Percentiles rank a stretch among this genome's conserved stretches.
phyloP scores from a whole-genome alignment of 2,797 vertebrate species.

The Cryptoblepharus egeriae region DNA sequence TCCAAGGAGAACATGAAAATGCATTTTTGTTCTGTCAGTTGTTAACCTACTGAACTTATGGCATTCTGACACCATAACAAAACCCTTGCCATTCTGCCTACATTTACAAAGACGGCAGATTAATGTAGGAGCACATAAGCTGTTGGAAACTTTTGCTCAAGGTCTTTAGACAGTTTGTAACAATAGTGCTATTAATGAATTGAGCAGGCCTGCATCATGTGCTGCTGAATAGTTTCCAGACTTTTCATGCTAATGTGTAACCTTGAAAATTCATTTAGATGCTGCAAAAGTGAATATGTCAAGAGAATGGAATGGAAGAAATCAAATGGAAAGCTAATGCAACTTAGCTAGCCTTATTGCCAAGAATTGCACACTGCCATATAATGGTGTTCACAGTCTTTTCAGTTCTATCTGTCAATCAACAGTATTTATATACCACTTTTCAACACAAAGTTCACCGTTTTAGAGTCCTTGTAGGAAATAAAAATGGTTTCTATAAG shows the following conservation, averaged over 20 bases:
- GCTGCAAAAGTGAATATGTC: conserved; percentile 18
- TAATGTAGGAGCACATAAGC: conserved; percentile 12
- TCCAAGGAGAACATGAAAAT: conserved; percentile 12
- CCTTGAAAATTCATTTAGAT: conserved; percentile 37
- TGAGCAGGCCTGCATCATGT: conserved; percentile 26
- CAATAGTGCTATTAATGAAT: conserved; percentile 26
- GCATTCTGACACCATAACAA: conserved; percentile 4
- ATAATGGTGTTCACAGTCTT: conserved; percentile 17
- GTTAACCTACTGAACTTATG: conserved; percentile 18
- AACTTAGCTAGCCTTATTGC: conserved; percentile 45
- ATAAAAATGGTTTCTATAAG: conserved; percentile 34
- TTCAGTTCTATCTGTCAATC: no score
- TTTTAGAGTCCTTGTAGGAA: conserved; percentile 41
- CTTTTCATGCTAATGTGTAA: conserved; percentile 21
- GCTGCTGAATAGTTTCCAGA: conserved; percentile 7
- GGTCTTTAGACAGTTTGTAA: background rate
- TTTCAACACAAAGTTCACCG: no score
- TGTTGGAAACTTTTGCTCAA: conserved; percentile 30
- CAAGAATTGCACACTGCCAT: conserved; percentile 55
- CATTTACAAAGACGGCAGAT: conserved; percentile 12
- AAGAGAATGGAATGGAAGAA: conserved; percentile 7
- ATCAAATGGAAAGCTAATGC: conserved; percentile 52
- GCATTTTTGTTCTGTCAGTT: background rate
- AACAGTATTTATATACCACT: no score
- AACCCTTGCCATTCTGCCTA: background rate